Conservation (phyloP, 2,797 vertebrate genomes). For the Myotis pilosus region DNA sequence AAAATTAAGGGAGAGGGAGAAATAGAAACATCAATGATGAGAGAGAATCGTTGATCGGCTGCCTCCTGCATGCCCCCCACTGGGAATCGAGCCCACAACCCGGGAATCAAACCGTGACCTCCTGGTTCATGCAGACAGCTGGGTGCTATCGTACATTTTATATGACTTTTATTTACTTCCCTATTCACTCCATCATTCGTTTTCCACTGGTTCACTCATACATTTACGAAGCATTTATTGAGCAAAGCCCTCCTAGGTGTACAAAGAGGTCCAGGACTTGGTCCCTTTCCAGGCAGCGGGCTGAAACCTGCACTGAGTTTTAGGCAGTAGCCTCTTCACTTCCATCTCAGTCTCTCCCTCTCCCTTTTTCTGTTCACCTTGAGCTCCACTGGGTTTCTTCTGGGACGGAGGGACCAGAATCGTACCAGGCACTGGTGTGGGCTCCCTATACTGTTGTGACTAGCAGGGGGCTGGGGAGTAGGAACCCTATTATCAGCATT, state of each 20-base stretch:
- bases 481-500: slow-evolving; percentile 6
- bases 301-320: neutral
- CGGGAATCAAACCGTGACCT: too few species aligned
- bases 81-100: too few species aligned
- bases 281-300: too few species aligned
- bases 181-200: neutral
- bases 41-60: too few species aligned
- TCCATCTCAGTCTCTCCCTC: neutral
- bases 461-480: neutral
- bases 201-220: neutral
- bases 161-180: neutral
- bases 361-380: neutral
- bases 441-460: neutral
- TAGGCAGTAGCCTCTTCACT: neutral
- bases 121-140: too few species aligned
- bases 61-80: too few species aligned
- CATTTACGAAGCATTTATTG: neutral
- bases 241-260: neutral
- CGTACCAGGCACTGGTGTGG: neutral
- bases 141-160: neutral
- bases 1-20: too few species aligned
- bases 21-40: too few species aligned
- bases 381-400: neutral
- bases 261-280: neutral
- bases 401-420: neutral